These are phyloP conservation scores for Cataglyphis cursor DNA, from an alignment of 2,888 invertebrate genomes.

Conservation along the genomic window DNA sequence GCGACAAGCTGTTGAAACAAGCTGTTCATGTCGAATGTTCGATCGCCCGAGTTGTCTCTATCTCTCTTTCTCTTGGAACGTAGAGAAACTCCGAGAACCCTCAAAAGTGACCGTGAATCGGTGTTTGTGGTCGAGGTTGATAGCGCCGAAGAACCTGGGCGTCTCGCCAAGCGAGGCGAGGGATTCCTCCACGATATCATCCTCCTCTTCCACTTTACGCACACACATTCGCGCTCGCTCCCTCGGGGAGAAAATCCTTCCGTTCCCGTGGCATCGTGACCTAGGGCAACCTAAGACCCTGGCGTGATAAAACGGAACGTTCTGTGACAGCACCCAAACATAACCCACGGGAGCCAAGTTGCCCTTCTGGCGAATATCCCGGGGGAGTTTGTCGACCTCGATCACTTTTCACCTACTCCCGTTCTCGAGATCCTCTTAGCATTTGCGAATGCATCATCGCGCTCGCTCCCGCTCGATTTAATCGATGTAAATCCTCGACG, in stretches of 20 bases:
- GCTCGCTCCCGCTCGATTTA: neutral
- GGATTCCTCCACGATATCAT: slow-evolving; percentile 69
- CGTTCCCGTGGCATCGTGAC: slow-evolving; percentile 79
- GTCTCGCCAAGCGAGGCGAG: slow-evolving; percentile 80
- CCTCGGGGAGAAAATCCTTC: slow-evolving; percentile 77
- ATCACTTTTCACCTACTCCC: slow-evolving; percentile 57
- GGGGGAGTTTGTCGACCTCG: slow-evolving; percentile 71
- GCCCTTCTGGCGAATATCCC: slow-evolving; percentile 52
- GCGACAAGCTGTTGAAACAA: slow-evolving; percentile 20
- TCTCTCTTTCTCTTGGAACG: neutral
- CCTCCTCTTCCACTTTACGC: slow-evolving; percentile 70
- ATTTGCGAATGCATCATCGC: neutral
- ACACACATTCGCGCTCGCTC: slow-evolving; percentile 45
- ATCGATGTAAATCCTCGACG: neutral
- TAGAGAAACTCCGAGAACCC: slow-evolving; percentile 70
- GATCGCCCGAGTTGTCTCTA: slow-evolving; percentile 29
- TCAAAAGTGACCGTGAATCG: slow-evolving; percentile 83
- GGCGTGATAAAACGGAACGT: slow-evolving; percentile 80
- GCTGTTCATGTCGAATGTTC: slow-evolving; percentile 33
- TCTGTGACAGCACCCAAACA: slow-evolving; percentile 82
- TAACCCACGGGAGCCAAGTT: slow-evolving; percentile 75
- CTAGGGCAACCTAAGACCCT: slow-evolving; percentile 75
- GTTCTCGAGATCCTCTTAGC: slow-evolving; percentile 18
- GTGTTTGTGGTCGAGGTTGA: slow-evolving; percentile 84
- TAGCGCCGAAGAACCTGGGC: slow-evolving; percentile 82